Percentiles rank a stretch among this genome's conserved stretches.
These are phyloP conservation scores for Setipinna tenuifilis DNA, from an alignment of 2,797 vertebrate species.

Conservation along the genomic window DNA sequence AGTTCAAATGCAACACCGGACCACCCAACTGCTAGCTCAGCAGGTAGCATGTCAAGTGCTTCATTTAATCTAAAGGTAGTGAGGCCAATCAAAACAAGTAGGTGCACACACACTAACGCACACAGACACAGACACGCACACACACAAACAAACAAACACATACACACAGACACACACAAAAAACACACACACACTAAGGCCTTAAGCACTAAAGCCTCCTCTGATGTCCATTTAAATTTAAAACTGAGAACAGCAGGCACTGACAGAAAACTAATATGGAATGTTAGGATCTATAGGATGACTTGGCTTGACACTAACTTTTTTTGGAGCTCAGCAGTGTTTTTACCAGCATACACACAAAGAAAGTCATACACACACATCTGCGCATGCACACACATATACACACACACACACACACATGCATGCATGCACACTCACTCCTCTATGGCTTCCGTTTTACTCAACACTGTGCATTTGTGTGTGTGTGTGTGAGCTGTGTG, in stretches of 20 bases:
- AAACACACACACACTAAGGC: background rate
- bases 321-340: no score
- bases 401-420: no score
- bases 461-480: no score
- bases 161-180: no score
- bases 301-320: no score
- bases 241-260: background rate
- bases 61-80: background rate
- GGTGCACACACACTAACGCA: background rate
- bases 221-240: background rate
- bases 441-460: no score
- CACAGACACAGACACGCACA: background rate
- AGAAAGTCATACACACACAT: background rate
- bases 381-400: background rate
- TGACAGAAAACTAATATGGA: conserved; percentile 12
- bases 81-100: background rate
- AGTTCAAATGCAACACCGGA: background rate
- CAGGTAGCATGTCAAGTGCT: background rate
- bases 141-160: no score
- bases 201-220: background rate
- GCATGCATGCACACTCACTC: no score
- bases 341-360: background rate
- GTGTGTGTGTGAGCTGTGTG: no score
- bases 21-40: conserved; percentile 4
- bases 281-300: background rate